Base-by-base conservation (phyloP, 1,140 invertebrate species). In the Eubasilissa regina region DNA sequence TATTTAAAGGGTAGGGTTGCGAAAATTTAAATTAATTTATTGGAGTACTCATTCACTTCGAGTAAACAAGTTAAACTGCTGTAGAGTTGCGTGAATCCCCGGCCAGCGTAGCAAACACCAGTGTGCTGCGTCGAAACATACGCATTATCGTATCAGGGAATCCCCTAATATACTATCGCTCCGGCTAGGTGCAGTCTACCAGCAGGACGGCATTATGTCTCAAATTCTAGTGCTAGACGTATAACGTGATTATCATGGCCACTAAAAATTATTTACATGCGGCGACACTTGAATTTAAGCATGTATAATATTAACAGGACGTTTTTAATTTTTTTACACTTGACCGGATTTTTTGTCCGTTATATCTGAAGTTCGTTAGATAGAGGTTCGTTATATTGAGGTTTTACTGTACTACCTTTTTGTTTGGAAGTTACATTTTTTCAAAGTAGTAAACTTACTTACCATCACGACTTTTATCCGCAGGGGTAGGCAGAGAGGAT, bases 1-100 rank as follows among this genome's bases (percentile, higher is more conserved):
- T 74, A 74, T 74, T 74, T 35, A 51, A 51, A 53, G 72, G 72
- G 48, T 74, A 74, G 72, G 72, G 35, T 74, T 74, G 35, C 45
- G 48, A 74, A 51, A 51, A 51, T 51, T 12, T 51, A 3, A 51
- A 51, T 51, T 12, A 4, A 51, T 51, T 51, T 51, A 51, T 8
- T 51, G 48, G n/a, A 51, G 48, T 51, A 51, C 48, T 51, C 48
- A 51, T 51, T 51, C 48, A 51, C 11, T 51, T 51, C n/a, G 48
- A 51, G 48, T 51, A 51, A 51, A 51, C 48, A 51, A 51, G 48
- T 51, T 8, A 51, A 51, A 51, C 48, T 51, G 8, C 48, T 51
- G 48, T 51, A 51, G 48, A 51, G 48, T 51, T 51, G 48, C 48
- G 48, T 51, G 48, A 51, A 51, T 51, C 48, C 48, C 48, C 48